Evolutionary conservation across 2,113 vertebrate genomes (phyloP).

Genomic region (Sturnira hondurensis): DNA sequence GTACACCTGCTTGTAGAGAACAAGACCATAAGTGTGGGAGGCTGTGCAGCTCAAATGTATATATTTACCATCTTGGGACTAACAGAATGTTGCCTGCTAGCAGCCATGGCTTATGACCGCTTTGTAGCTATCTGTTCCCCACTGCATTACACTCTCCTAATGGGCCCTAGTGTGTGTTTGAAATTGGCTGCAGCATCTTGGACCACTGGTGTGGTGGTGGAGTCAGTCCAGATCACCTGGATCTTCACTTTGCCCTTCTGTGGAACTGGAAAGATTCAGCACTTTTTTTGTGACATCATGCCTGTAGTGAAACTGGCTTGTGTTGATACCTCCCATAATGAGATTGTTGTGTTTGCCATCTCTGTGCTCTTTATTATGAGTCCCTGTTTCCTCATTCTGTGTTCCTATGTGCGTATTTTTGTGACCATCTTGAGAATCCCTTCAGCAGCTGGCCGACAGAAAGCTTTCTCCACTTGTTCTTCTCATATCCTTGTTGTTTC

Average conservation of each 20-base stretch:
- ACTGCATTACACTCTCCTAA: slow-evolving; percentile 45
- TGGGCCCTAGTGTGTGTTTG: slow-evolving; percentile 12
- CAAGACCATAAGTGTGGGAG: slow-evolving; percentile 45
- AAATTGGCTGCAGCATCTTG: slow-evolving; percentile 52
- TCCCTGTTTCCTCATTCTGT: slow-evolving; percentile 54
- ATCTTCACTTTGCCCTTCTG: slow-evolving; percentile 72
- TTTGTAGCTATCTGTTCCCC: slow-evolving; percentile 66
- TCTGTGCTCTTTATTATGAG: slow-evolving; percentile 47
- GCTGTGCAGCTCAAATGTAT: slow-evolving; percentile 70
- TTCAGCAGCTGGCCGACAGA: slow-evolving; percentile 38
- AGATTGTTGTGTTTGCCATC: not conserved
- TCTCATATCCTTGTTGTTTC: slow-evolving; percentile 62
- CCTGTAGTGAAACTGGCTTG: slow-evolving; percentile 55
- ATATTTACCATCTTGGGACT: slow-evolving; percentile 60
- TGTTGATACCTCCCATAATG: slow-evolving; percentile 44
- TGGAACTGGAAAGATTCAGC: slow-evolving; percentile 56
- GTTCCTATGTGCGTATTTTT: slow-evolving; percentile 36
- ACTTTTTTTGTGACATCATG: slow-evolving; percentile 71
- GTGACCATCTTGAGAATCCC: slow-evolving; percentile 39
- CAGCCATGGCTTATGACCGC: slow-evolving; percentile 69
- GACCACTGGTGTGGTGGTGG: slow-evolving; percentile 37
- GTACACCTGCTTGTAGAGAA: slow-evolving; percentile 51
- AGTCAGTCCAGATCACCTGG: slow-evolving; percentile 51
- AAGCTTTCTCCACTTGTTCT: slow-evolving; percentile 66
- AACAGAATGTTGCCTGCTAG: slow-evolving; percentile 65